Conservation (phyloP, 2,113 vertebrate species). For the Hydropotes inermis region DNA sequence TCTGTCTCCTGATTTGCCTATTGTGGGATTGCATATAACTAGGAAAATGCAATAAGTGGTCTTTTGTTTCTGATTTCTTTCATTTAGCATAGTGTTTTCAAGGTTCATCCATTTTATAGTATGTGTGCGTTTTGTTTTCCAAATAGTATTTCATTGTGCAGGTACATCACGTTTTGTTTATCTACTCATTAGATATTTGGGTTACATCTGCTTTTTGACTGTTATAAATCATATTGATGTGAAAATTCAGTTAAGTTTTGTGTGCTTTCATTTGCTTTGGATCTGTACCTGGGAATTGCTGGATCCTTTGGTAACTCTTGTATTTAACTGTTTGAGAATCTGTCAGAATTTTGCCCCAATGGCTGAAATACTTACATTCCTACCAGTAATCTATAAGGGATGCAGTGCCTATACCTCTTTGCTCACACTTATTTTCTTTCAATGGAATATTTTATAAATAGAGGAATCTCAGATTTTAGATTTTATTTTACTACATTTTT, state of each 20-base stretch:
- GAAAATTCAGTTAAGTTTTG: not conserved
- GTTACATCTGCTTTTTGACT: not conserved
- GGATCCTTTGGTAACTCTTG: not conserved
- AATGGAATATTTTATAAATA: slow-evolving; percentile 3
- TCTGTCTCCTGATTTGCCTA: not conserved
- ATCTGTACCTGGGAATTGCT: not conserved
- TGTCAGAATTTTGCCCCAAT: not conserved
- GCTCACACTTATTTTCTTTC: not conserved
- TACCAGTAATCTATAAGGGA: not conserved
- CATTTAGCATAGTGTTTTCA: not conserved
- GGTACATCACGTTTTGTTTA: not conserved
- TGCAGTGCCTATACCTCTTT: not conserved
- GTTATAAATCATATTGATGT: not conserved
- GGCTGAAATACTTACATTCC: not conserved
- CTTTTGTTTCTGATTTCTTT: not conserved
- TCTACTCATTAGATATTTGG: not conserved
- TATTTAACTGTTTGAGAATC: not conserved
- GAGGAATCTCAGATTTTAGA: not conserved
- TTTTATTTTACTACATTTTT: slow-evolving; percentile 1
- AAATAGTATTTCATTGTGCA: not conserved
- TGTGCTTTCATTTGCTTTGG: not conserved
- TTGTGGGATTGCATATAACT: not conserved
- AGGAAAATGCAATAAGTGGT: not conserved
- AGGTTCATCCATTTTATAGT: not conserved
- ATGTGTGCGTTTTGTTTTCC: not conserved